These are phyloP conservation scores for Akabosia matsudoensis DNA, from an alignment of 1,140 invertebrate species.

Conservation along the genomic window DNA sequence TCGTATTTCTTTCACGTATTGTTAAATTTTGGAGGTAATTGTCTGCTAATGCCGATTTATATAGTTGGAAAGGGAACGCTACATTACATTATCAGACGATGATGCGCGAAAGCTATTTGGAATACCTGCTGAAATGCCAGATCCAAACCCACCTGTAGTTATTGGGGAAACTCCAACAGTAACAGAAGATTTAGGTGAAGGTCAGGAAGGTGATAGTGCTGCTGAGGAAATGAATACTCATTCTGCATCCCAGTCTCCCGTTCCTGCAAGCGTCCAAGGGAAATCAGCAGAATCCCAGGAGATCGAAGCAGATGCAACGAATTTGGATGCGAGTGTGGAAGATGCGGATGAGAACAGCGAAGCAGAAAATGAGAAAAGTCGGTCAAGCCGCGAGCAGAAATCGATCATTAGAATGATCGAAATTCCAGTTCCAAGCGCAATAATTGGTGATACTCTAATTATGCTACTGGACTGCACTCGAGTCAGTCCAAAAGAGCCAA, in stretches of 20 bases:
- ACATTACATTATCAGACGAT: slow-evolving; percentile 37
- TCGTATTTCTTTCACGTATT: neutral
- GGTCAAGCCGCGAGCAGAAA: neutral
- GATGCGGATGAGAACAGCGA: neutral
- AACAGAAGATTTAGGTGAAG: neutral
- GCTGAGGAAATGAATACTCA: neutral
- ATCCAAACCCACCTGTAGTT: slow-evolving; percentile 30
- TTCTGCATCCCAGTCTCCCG: neutral
- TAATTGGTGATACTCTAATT: slow-evolving; percentile 42
- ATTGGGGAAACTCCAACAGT: neutral
- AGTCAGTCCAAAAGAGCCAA: neutral
- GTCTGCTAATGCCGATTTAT: neutral
- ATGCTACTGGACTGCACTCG: slow-evolving; percentile 39
- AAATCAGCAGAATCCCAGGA: neutral
- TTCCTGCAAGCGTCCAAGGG: neutral
- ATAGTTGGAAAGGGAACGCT: slow-evolving; percentile 10
- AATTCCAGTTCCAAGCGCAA: slow-evolving; percentile 23
- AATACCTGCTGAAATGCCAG: slow-evolving; percentile 42
- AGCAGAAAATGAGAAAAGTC: too few relatives aligned
- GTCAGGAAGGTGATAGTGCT: neutral
- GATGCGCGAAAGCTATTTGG: slow-evolving; percentile 38
- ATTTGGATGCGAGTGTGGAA: neutral
- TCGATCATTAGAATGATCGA: slow-evolving; percentile 34
- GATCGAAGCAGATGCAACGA: neutral
- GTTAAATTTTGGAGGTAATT: neutral